phyloP scores from a whole-genome alignment of 2,797 vertebrate species.

The Clarias laeviceps region DNA sequence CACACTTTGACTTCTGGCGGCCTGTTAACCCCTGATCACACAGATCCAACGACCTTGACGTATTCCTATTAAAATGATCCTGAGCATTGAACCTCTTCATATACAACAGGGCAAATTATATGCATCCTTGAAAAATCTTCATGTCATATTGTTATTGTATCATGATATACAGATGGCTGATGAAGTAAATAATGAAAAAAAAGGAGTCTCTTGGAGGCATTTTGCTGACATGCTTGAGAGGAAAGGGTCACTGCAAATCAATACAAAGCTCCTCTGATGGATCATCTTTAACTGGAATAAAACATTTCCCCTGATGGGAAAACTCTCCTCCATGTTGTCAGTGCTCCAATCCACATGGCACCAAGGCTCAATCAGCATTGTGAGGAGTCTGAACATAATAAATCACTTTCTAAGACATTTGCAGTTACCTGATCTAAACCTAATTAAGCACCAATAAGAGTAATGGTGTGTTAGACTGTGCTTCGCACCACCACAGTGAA shows the following conservation, averaged over 20 bases:
- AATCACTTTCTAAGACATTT: constrained; percentile 2
- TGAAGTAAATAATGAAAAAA: background rate
- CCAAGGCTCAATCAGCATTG: background rate
- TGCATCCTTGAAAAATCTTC: background rate
- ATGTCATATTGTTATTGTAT: background rate
- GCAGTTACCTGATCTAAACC: background rate
- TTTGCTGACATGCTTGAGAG: background rate
- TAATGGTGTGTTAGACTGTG: background rate
- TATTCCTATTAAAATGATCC: background rate
- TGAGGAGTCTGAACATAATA: background rate
- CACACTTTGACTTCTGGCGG: background rate
- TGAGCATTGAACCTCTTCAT: background rate
- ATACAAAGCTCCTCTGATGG: background rate
- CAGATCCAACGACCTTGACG: background rate
- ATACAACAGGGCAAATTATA: background rate
- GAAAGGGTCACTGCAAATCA: constrained; percentile 4
- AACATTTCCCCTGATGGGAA: constrained; percentile 5
- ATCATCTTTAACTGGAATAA: constrained; percentile 4
- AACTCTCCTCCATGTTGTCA: background rate
- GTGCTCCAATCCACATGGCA: background rate
- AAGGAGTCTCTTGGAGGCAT: background rate
- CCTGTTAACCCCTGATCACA: background rate
- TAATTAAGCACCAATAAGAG: background rate
- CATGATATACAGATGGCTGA: background rate
- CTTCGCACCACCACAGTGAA: background rate